Conservation (phyloP, 2,888 invertebrate genomes). For the Oegoconia quadripuncta region DNA sequence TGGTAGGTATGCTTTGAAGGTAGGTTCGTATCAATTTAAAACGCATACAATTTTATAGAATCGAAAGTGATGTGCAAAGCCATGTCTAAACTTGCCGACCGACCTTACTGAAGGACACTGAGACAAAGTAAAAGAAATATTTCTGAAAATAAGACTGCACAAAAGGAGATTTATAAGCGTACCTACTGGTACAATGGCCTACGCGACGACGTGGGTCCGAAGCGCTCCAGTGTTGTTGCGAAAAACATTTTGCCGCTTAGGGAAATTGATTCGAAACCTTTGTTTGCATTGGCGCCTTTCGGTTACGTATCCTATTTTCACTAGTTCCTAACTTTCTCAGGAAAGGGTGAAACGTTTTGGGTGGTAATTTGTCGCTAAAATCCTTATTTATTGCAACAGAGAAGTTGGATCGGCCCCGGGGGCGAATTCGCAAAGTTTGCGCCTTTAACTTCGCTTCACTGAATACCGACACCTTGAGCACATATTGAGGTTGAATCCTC, state of each 20-base stretch:
- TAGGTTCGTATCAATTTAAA: too few relatives aligned
- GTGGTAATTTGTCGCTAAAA: conserved; percentile 77
- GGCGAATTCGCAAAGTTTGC: conserved; percentile 70
- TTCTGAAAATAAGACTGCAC: conserved; percentile 13
- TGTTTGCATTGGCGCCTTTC: conserved; percentile 31
- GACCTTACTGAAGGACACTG: too few relatives aligned
- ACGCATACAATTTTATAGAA: too few relatives aligned
- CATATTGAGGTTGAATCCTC: conserved; percentile 73
- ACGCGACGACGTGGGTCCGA: conserved; percentile 9
- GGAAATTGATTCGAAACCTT: conserved; percentile 32
- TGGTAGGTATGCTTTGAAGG: too few relatives aligned
- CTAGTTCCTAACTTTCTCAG: conserved; percentile 60
- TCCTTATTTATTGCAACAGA: conserved; percentile 76
- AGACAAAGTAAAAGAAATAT: conserved; percentile 14
- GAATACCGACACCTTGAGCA: conserved; percentile 71
- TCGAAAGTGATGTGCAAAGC: too few relatives aligned
- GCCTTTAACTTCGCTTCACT: conserved; percentile 73
- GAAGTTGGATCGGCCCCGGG: conserved; percentile 73
- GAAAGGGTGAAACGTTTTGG: conserved; percentile 69
- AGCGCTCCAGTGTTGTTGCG: conserved; percentile 10
- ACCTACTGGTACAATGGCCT: conserved; percentile 6
- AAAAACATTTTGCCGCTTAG: conserved; percentile 14
- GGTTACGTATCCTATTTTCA: conserved; percentile 46
- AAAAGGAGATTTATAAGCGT: conserved; percentile 12
- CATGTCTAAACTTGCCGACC: too few relatives aligned